These are phyloP conservation scores for Aphelenchoides avenae DNA, from an alignment of 1,140 invertebrate species.

Conservation along the genomic window DNA sequence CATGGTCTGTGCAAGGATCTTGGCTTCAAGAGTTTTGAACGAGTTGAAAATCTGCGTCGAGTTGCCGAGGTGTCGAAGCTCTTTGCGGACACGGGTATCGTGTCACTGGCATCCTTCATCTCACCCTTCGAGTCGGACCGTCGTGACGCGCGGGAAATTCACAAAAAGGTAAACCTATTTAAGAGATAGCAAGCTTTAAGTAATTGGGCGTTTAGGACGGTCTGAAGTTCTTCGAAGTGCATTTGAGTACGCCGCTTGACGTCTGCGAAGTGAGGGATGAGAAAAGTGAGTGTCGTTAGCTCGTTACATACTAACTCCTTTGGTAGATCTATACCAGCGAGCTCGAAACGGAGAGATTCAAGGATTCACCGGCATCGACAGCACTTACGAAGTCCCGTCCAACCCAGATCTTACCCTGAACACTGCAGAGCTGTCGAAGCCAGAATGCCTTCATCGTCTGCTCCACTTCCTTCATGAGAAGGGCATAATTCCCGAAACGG, in stretches of 20 bases:
- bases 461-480: too few relatives aligned
- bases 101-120: conserved; percentile 90
- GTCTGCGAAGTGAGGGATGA: conserved; percentile 71
- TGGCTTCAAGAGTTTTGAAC: conserved; percentile 81
- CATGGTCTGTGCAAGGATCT: conserved; percentile 77
- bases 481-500: conserved; percentile 2
- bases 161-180: too few relatives aligned
- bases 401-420: conserved; percentile 70
- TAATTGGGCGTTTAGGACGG: too few relatives aligned
- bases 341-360: conserved; percentile 84
- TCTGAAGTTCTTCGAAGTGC: conserved; percentile 80
- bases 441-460: too few relatives aligned
- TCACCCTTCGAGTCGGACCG: conserved; percentile 71
- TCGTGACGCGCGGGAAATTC: neutral
- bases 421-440: conserved; percentile 4
- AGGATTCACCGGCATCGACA: conserved; percentile 90
- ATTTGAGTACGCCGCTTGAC: conserved; percentile 86
- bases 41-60: conserved; percentile 88
- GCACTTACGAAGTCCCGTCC: conserved; percentile 81
- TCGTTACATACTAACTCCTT: too few relatives aligned
- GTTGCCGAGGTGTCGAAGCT: conserved; percentile 92
- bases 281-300: too few relatives aligned
- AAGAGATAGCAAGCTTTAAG: conserved; percentile 1
- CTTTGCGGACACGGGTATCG: conserved; percentile 90
- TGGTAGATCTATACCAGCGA: conserved; percentile 92